Evolutionary conservation across 1,140 invertebrate species (phyloP).

Genomic region (Hycleus cichorii): DNA sequence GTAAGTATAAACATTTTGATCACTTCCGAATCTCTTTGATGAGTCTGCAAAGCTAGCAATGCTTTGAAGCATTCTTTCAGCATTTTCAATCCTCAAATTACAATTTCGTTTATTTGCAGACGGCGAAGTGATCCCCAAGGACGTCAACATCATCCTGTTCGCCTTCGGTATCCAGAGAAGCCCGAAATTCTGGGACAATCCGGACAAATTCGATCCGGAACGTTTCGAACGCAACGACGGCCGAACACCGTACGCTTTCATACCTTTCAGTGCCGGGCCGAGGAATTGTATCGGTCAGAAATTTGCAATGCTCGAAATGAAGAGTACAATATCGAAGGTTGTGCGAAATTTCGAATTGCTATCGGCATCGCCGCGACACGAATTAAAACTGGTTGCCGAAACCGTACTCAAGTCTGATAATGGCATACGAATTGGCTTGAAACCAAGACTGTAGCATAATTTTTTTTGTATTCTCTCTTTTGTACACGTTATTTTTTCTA

Average conservation of each 20-base stretch:
- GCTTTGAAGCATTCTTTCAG: no score
- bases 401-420: slow-evolving; percentile 27
- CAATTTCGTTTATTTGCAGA: background rate
- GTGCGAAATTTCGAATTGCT: slow-evolving; percentile 30
- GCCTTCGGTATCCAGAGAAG: background rate
- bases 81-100: no score
- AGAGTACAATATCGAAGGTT: slow-evolving; percentile 41
- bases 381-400: slow-evolving; percentile 16
- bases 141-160: background rate
- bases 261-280: slow-evolving; percentile 36
- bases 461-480: background rate
- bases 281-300: slow-evolving; percentile 55
- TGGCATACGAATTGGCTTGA: slow-evolving; percentile 11
- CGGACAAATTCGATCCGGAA: slow-evolving; percentile 59
- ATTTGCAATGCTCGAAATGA: slow-evolving; percentile 44
- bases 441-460: background rate
- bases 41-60: no score
- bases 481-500: background rate
- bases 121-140: background rate
- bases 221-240: slow-evolving; percentile 50
- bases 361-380: slow-evolving; percentile 15
- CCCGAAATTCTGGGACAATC: slow-evolving; percentile 52
- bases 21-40: background rate
- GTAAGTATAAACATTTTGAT: slow-evolving; percentile 37
- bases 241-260: slow-evolving; percentile 57